These are phyloP conservation scores for Aphelenchoides avenae DNA, from an alignment of 1,140 invertebrate genomes.

Conservation along the genomic window DNA sequence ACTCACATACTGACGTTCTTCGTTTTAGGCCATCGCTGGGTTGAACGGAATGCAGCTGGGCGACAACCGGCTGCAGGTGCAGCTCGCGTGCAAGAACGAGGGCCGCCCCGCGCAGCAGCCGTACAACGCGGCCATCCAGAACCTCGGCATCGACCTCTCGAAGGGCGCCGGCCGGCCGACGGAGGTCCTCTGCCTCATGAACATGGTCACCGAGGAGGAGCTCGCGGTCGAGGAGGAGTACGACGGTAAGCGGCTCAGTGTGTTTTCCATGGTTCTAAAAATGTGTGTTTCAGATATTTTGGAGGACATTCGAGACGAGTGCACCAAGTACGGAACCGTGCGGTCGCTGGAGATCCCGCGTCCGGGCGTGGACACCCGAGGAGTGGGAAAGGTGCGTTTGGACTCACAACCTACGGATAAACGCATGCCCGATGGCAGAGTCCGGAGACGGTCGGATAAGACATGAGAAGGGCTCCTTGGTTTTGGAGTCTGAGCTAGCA, in stretches of 20 bases:
- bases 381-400: slow-evolving; percentile 81
- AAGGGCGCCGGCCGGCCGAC: slow-evolving; percentile 84
- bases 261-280: slow-evolving; percentile 5
- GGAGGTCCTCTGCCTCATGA: slow-evolving; percentile 91
- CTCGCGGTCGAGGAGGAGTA: slow-evolving; percentile 97
- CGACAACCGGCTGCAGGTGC: slow-evolving; percentile 96
- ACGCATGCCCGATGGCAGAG: no score
- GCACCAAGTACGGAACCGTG: slow-evolving; percentile 90
- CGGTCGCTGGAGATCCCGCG: slow-evolving; percentile 92
- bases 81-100: slow-evolving; percentile 79
- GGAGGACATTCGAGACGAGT: slow-evolving; percentile 97
- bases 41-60: slow-evolving; percentile 98
- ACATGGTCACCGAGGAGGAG: slow-evolving; percentile 97
- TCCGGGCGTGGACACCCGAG: slow-evolving; percentile 86
- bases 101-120: slow-evolving; percentile 31
- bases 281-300: slow-evolving; percentile 72
- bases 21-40: slow-evolving; percentile 82
- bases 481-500: no score
- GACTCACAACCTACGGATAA: no score
- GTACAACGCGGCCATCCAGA: slow-evolving; percentile 67
- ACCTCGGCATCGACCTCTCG: slow-evolving; percentile 85
- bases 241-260: slow-evolving; percentile 66
- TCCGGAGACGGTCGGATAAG: no score
- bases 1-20: slow-evolving; percentile 28
- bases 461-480: no score